Base-by-base conservation (phyloP, 1,140 invertebrate genomes). In the Euwallacea similis region DNA sequence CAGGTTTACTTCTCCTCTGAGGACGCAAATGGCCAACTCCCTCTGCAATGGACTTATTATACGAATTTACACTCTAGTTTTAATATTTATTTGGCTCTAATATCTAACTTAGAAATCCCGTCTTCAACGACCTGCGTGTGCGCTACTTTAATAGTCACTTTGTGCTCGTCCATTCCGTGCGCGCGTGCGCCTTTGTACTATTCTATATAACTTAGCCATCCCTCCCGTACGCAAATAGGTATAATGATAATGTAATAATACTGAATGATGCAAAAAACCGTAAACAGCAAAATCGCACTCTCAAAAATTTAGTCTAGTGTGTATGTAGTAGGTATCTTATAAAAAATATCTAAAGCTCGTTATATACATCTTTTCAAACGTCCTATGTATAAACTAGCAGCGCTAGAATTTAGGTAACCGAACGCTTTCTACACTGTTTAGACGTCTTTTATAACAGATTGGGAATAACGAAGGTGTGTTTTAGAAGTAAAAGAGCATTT, bases 261-360 rank as follows among this genome's bases (percentile, higher is more conserved):
- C 59, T 69, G 46, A 61, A 63, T 63, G 41, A 44, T 56, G n/a
- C 54, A 62, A 46, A 61, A 63, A 69, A 60, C 44, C 10, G 55
- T 70, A 69, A 62, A 69, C 13, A 62, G 58, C 61, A 58, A 58
- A 21, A 61, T 66, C 63, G 61, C 43, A 71, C 41, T 60, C 55
- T 71, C 69, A 66, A 71, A 70, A 70, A 61, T 33, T 64, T 70
- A 70, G 9, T 43, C 60, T 70, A 70, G 15, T 33, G 44, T 68
- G 55, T 61, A 21, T 41, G 42, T 50, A 50, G 46, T 50, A 50
- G 46, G 13, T 70, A 58, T 64, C 44, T 71, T 66, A 71, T 71
- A 71, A 71, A 71, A 71, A 71, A 71, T 71, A 71, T 71, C 69
- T 71, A 71, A 71, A 71, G 69, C 69, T 71, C 63, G 13, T 53